Evolutionary conservation across 2,888 invertebrate species (phyloP).

Genomic region (Linnaemya tessellans): DNA sequence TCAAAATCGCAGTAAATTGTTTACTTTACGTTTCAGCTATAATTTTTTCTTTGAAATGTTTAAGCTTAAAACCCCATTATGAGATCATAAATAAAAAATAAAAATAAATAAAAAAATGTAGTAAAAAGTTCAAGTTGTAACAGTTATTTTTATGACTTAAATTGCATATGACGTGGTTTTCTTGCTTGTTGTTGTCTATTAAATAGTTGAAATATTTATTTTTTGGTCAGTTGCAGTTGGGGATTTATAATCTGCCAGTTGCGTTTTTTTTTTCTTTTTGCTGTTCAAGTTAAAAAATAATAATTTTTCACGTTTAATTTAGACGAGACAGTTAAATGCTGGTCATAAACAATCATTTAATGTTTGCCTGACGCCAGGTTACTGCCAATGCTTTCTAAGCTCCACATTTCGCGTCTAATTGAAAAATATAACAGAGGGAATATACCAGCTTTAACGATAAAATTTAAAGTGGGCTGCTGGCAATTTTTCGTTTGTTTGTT

Average conservation of each 20-base stretch:
- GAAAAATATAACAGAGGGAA: not conserved
- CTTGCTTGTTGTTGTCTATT: conserved; percentile 21
- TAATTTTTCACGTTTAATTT: not conserved
- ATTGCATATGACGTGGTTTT: conserved; percentile 56
- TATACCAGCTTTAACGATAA: not conserved
- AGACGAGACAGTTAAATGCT: conserved; percentile 36
- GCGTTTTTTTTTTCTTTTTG: not conserved
- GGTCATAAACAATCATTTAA: conserved; percentile 20
- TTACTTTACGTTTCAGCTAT: conserved; percentile 9
- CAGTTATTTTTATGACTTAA: conserved; percentile 51
- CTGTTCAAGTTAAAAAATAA: not conserved
- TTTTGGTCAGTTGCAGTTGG: conserved; percentile 51
- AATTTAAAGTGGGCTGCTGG: not conserved
- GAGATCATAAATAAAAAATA: conserved; percentile 58
- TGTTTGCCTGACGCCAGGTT: conserved; percentile 35
- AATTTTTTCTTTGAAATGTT: conserved; percentile 14
- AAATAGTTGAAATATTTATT: conserved; percentile 21
- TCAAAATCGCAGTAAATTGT: conserved; percentile 51
- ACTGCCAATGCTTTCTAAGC: not conserved
- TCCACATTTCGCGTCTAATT: not conserved
- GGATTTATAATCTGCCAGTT: conserved; percentile 52
- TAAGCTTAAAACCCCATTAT: conserved; percentile 51
- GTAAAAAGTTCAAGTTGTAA: conserved; percentile 9
- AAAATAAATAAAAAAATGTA: conserved; percentile 9
- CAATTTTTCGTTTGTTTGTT: too few species aligned